Evolutionary conservation across 1,140 invertebrate species (phyloP).

Genomic region (Bombus confusus): DNA sequence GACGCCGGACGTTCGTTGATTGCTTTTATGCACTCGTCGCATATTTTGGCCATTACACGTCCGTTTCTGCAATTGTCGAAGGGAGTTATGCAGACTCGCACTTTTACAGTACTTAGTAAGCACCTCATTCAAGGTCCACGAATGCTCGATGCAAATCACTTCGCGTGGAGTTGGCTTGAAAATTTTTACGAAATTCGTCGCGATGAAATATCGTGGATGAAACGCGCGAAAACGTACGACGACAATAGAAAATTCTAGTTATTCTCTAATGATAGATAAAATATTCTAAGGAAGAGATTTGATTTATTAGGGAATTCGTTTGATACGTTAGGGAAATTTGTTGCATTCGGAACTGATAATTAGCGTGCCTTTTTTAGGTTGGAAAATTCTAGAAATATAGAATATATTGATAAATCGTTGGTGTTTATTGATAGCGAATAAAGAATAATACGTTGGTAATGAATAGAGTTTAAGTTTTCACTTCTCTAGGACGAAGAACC

Average conservation of each 20-base stretch:
- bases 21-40: slow-evolving; percentile 49
- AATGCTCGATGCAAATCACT: slow-evolving; percentile 42
- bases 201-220: background rate
- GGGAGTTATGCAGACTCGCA: slow-evolving; percentile 35
- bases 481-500: background rate
- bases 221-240: background rate
- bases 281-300: background rate
- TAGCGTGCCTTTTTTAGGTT: slow-evolving; percentile 36
- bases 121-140: slow-evolving; percentile 53
- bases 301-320: slow-evolving; percentile 4
- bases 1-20: slow-evolving; percentile 34
- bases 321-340: slow-evolving; percentile 1
- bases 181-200: background rate
- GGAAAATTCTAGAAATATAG: background rate
- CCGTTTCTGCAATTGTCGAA: slow-evolving; percentile 50
- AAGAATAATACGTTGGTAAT: background rate
- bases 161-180: background rate
- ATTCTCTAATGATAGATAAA: background rate
- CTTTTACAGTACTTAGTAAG: slow-evolving; percentile 57
- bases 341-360: slow-evolving; percentile 11
- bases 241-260: background rate
- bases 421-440: background rate
- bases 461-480: background rate
- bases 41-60: slow-evolving; percentile 48
- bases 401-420: slow-evolving; percentile 24